Percentiles rank a stretch among this genome's conserved stretches.
Conservation (phyloP, 1,140 invertebrate species). For the Aphelinus atriplicis region DNA sequence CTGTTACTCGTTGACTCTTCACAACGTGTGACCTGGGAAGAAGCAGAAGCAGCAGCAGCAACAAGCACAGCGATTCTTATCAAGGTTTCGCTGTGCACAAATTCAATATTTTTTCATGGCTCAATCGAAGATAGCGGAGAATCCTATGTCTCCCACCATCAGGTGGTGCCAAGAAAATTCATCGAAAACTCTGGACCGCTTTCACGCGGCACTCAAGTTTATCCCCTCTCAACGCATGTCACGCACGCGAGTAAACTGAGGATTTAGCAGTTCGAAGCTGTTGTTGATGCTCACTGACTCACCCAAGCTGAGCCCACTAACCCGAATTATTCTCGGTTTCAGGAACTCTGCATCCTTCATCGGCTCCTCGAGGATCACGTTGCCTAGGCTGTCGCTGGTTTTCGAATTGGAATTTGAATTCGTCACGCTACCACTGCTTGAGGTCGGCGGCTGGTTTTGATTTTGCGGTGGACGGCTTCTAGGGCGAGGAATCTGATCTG, state of each 20-base stretch:
- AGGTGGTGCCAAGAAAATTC: conserved; percentile 33
- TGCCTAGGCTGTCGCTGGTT: conserved; percentile 43
- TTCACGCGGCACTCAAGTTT: conserved; percentile 28
- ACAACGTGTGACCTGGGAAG: conserved; percentile 39
- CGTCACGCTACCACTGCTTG: conserved; percentile 29
- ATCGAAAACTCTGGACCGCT: conserved; percentile 40
- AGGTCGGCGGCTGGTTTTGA: conserved; percentile 52
- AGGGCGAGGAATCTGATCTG: conserved; percentile 60
- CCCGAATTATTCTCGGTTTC: conserved; percentile 21
- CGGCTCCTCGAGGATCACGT: conserved; percentile 51
- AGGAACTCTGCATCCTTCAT: conserved; percentile 46
- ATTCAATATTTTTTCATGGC: conserved; percentile 30
- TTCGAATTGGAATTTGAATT: neutral
- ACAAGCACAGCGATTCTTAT: conserved; percentile 54
- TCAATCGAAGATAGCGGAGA: conserved; percentile 46
- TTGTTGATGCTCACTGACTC: conserved; percentile 14
- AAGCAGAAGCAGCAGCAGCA: conserved; percentile 50
- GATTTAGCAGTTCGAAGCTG: conserved; percentile 51
- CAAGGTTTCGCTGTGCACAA: conserved; percentile 52
- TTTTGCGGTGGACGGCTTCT: conserved; percentile 58
- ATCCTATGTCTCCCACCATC: conserved; percentile 61
- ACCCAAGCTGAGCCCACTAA: neutral
- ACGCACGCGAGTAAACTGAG: conserved; percentile 60
- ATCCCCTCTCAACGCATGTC: conserved; percentile 59
- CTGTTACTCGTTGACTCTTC: conserved; percentile 8